Base-by-base conservation (phyloP, 2,797 vertebrate species). In the Sebastes hubbsi region DNA sequence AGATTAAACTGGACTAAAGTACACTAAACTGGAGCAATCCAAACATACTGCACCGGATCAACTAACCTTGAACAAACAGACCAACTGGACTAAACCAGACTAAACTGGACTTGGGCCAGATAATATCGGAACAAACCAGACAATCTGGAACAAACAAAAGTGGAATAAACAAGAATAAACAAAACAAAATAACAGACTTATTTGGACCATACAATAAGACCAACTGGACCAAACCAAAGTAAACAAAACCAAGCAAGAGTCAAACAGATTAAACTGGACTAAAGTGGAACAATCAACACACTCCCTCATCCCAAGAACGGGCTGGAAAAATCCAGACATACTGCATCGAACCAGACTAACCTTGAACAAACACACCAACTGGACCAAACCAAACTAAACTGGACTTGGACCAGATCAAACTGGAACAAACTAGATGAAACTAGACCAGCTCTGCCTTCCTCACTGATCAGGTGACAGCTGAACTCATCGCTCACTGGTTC, bases 121-220 rank as follows among this genome's bases (percentile, higher is more conserved):
- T 14, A 52, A 61, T 81, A 55, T 16, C 2, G 16, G 18, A 62
- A 11, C 18, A 32, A 32, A 32, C 29, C 18, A 18, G 59, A n/a
- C 3, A 16, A n/a, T 42, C 38, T 42, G 38, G 38, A 42, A 42
- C 38, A 42, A 42, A 42, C 38, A 42, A 42, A 65, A 54, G 12
- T 22, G 0, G 3, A 67, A 3, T 12, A 20, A 30, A 38, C 3
- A 5, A 12, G 22, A 55, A 55, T 24, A 25, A 24, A 27, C 8
- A 8, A 6, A 85, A 34, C 87, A 76, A 91, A 81, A 84, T 7
- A 54, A 76, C 8, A 34, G 29, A 52, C 58, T 14, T 5, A 72
- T 18, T 8, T 14, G 25, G 11, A n/a, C 34, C 25, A 16, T 42
- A 30, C 6, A 52, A 65, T 13, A 42, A 42, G 89, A 70, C 85